Percentiles rank a stretch among this genome's conserved stretches.
Conservation (phyloP, 53 echinoderm and acorn worm genomes). For the Pentamera pediparva region DNA sequence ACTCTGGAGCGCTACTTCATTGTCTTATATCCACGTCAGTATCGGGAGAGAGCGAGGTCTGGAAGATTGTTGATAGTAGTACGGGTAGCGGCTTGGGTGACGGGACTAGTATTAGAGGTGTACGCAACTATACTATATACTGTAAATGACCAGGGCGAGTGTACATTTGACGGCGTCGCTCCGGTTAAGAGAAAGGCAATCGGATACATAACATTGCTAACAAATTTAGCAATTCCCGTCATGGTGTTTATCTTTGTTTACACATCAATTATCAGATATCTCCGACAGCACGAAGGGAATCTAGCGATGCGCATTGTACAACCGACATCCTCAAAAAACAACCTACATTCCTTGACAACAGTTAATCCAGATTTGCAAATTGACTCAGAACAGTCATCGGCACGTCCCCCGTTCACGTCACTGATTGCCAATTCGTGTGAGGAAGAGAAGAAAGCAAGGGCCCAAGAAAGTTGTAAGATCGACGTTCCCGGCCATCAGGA, state of each 20-base stretch:
- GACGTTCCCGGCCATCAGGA: too few species aligned
- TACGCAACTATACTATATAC: neutral
- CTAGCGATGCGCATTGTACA: neutral
- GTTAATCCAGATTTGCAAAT: too few species aligned
- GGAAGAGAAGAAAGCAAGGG: too few species aligned
- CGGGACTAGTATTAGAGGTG: neutral
- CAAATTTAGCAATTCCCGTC: neutral
- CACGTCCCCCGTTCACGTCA: too few species aligned
- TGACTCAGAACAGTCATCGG: too few species aligned
- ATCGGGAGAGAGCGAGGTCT: neutral
- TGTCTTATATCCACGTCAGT: neutral
- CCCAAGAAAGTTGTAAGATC: too few species aligned
- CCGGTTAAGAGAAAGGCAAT: neutral
- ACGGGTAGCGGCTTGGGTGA: neutral
- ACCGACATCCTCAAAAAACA: neutral
- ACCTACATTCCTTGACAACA: too few species aligned
- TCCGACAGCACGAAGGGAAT: neutral
- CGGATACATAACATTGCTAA: neutral
- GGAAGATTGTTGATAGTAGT: neutral
- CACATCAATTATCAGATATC: conserved; percentile 2
- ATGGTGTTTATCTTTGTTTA: conserved; percentile 10
- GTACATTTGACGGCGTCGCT: neutral
- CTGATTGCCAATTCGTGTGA: too few species aligned
- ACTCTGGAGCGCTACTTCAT: conserved; percentile 14
- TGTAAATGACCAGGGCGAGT: neutral